Evolutionary conservation across 2,797 vertebrate genomes (phyloP).

Genomic region (Sphenodon punctatus): DNA sequence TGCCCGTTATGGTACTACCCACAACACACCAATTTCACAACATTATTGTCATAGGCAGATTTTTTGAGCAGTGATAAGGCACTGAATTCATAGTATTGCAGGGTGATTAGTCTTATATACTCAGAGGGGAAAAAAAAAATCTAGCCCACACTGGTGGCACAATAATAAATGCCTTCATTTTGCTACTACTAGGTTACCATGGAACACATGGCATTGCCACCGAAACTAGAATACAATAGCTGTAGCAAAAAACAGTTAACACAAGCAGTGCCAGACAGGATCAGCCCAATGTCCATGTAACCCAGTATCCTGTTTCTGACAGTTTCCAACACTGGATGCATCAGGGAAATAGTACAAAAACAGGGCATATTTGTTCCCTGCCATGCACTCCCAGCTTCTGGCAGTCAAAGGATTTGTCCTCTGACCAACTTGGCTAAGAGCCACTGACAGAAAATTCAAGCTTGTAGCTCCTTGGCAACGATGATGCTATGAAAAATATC

Average conservation of each 20-base stretch:
- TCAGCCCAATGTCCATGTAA: too few species aligned
- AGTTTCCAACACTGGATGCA: too few species aligned
- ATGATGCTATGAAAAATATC: too few species aligned
- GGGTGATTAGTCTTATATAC: constrained; percentile 39
- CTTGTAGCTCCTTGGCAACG: too few species aligned
- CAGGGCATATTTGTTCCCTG: not conserved
- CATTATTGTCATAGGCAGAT: constrained; percentile 10
- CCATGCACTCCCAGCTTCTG: not conserved
- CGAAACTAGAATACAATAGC: not conserved
- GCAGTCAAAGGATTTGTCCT: too few species aligned
- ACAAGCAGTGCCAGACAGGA: too few species aligned
- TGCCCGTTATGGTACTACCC: constrained; percentile 46
- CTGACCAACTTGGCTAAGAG: too few species aligned
- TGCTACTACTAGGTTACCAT: not conserved
- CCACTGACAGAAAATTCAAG: too few species aligned
- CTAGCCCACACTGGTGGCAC: constrained; percentile 17
- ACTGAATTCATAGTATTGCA: constrained; percentile 41
- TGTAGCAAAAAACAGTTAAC: too few species aligned
- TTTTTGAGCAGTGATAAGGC: constrained; percentile 21
- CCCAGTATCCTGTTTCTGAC: too few species aligned
- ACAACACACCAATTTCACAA: constrained; percentile 29
- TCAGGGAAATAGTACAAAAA: not conserved
- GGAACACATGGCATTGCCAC: not conserved
- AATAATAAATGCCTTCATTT: not conserved
- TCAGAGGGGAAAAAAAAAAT: constrained; percentile 4